Percentiles rank a stretch among this genome's conserved stretches.
Conservation (phyloP, 2,797 vertebrate species). For the Phrynocephalus guinanensis region DNA sequence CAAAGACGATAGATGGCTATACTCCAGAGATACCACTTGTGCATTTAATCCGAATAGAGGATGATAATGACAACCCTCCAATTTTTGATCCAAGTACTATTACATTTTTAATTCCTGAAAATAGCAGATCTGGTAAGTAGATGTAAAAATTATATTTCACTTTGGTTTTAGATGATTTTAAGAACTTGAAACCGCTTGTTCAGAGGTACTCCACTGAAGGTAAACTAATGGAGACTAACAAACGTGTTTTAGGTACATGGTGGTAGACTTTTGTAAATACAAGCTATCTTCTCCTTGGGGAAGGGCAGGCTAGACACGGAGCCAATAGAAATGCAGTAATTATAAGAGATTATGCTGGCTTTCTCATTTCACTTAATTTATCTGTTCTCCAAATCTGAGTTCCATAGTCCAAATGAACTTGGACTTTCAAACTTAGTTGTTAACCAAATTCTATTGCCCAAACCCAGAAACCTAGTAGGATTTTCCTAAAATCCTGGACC, state of each 20-base stretch:
- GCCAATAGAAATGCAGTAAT: background rate
- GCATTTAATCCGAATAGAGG: constrained; percentile 79
- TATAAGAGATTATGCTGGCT: background rate
- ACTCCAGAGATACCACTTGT: constrained; percentile 71
- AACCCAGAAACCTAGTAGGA: too few relatives aligned
- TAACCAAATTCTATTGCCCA: too few relatives aligned
- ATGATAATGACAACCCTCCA: constrained; percentile 88
- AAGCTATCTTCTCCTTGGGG: background rate
- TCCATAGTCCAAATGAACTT: too few relatives aligned
- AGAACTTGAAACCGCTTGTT: background rate
- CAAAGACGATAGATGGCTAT: constrained; percentile 77
- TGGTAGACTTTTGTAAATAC: background rate
- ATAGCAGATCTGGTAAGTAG: constrained; percentile 79
- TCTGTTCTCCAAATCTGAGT: too few relatives aligned
- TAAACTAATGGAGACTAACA: background rate
- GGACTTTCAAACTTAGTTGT: too few relatives aligned
- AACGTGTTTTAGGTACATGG: background rate
- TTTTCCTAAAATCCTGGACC: background rate
- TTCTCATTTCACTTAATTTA: too few relatives aligned
- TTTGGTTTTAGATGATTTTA: background rate
- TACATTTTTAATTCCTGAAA: constrained; percentile 79
- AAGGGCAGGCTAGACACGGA: background rate
- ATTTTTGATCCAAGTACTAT: constrained; percentile 73
- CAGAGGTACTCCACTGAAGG: background rate
- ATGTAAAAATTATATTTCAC: background rate